Base-by-base conservation (phyloP, 2,113 vertebrate genomes). In the Natator depressus region DNA sequence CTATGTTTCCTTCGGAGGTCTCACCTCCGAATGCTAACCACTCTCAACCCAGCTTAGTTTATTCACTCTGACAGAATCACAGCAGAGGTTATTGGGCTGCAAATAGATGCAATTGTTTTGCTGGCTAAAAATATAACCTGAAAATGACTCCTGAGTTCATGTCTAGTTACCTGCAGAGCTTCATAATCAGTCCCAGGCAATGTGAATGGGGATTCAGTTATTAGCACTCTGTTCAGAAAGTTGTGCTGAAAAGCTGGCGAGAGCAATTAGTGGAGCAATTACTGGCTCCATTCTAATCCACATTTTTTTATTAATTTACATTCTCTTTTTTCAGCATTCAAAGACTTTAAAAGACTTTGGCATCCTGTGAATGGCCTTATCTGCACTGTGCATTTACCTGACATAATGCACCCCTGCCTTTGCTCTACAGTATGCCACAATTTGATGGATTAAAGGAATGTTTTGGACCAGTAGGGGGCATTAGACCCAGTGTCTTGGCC, bases 61-160 rank as follows among this genome's bases (percentile, higher is more conserved):
- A 83, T 90, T 97, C 80, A 90, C 89, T 94, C 92, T 84, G 50
- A 86, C 54, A 47, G 59, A 92, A 47, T 79, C 96, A 93, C 94
- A 94, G 95, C 69, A 87, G 95, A 97, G 84, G 79, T 93, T 94
- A 96, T 90, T 96, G 91, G 94, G 72, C 87, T 84, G 87, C 84
- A 89, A 89, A 97, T 24, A 91, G 87, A 96, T 88, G 85, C 82
- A 82, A 88, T 95, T 96, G 96, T 96, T 97, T 89, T 93, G 93
- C 62, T 91, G 89, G 94, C 95, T 96, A 87, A 96, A 97, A 96
- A 96, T 91, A 91, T 1, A 20, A 94, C 85, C 84, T 90, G 82
- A 81, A 91, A 97, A 89, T 84, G 8, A 54, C 87, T 93, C 90
- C 29, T 80, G 84, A 88, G 85, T 94, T 96, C 75, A 65, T 6